Evolutionary conservation across 2,888 invertebrate species (phyloP).

Genomic region (Plutella xylostella): DNA sequence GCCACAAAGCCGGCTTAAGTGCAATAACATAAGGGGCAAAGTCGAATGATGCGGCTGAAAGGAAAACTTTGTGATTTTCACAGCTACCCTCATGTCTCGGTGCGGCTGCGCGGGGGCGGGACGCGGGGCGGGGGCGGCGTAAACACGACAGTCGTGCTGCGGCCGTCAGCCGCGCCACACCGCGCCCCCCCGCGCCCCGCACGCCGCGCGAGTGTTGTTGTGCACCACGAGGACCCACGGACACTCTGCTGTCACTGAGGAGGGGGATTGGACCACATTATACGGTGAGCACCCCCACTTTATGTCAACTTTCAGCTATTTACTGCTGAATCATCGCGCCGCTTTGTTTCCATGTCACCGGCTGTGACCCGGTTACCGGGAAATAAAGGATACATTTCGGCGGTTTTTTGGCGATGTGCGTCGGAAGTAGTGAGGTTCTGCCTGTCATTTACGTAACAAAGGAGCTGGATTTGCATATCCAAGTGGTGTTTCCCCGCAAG

Average conservation of each 20-base stretch:
- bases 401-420: too few relatives aligned
- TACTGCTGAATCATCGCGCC: background rate
- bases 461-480: too few relatives aligned
- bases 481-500: too few relatives aligned
- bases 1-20: background rate
- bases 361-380: background rate
- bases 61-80: background rate
- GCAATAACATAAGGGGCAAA: background rate
- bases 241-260: background rate
- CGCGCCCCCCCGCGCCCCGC: background rate
- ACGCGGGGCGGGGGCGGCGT: conserved; percentile 9
- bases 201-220: background rate
- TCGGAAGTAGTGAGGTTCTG: too few relatives aligned
- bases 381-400: background rate
- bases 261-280: background rate
- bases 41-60: background rate
- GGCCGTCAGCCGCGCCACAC: conserved; percentile 4
- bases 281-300: background rate
- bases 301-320: background rate
- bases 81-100: background rate
- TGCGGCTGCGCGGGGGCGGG: conserved; percentile 13
- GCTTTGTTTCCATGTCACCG: background rate
- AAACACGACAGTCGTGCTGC: conserved; percentile 5
- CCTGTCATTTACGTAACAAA: conserved; percentile 24
- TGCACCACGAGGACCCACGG: background rate